phyloP scores from a whole-genome alignment of 2,888 invertebrate species.

The Mythimna loreyi region DNA sequence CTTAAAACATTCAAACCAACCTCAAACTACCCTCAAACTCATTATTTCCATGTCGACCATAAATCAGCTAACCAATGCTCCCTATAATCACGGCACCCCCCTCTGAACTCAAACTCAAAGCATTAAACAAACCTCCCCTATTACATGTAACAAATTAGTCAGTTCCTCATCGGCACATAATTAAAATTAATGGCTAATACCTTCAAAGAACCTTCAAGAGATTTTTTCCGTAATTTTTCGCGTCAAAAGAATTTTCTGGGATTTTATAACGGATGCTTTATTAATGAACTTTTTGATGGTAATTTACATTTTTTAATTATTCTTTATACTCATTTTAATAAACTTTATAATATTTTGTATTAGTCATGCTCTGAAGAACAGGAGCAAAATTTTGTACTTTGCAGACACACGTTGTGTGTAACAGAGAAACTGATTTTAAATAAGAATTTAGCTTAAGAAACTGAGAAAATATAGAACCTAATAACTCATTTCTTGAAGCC shows the following conservation, averaged over 20 bases:
- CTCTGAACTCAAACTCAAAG: no score
- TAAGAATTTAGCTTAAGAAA: no score
- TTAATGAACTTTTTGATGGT: conserved; percentile 8
- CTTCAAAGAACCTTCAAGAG: conserved; percentile 9
- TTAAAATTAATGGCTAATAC: conserved; percentile 54
- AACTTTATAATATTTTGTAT: background rate
- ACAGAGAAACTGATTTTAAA: no score
- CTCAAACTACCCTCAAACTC: background rate
- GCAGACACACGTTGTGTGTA: no score
- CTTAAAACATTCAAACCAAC: background rate
- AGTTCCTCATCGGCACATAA: conserved; percentile 29
- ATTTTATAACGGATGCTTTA: background rate
- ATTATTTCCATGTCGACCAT: conserved; percentile 16
- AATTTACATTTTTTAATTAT: conserved; percentile 9
- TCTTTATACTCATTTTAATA: background rate
- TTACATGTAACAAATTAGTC: conserved; percentile 31
- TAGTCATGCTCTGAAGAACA: background rate
- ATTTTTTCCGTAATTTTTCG: conserved; percentile 16
- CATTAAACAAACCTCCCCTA: background rate
- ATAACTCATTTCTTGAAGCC: no score
- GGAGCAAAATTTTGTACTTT: no score
- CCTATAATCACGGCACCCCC: conserved; percentile 17
- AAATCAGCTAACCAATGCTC: conserved; percentile 23
- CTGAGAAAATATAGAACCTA: no score
- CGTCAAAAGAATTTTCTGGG: conserved; percentile 19